Conservation (phyloP, 2,113 vertebrate species). For the Lepus americanus region DNA sequence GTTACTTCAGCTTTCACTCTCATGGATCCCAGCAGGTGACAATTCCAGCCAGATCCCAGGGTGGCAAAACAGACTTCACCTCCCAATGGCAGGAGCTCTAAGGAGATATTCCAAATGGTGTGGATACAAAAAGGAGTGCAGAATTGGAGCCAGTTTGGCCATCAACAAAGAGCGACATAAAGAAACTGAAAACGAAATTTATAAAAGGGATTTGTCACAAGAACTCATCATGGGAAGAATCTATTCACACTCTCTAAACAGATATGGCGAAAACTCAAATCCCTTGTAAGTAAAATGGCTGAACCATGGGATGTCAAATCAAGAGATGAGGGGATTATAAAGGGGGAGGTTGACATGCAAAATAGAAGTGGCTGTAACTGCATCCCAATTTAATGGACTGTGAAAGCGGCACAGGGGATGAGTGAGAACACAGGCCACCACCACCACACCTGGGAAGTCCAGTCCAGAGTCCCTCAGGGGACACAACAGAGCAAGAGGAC, state of each 20-base stretch:
- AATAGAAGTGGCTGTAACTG: not conserved
- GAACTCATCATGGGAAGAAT: not conserved
- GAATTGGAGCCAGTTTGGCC: not conserved
- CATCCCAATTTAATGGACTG: not conserved
- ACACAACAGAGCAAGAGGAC: too few species aligned
- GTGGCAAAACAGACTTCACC: not conserved
- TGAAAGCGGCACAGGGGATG: not conserved
- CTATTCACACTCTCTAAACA: not conserved
- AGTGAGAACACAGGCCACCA: not conserved
- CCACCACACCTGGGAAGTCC: not conserved
- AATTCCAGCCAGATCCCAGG: not conserved
- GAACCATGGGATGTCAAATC: not conserved
- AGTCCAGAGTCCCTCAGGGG: not conserved
- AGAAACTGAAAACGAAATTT: not conserved
- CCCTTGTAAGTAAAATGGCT: not conserved
- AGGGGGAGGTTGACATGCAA: not conserved
- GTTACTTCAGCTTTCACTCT: not conserved
- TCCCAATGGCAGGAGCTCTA: not conserved
- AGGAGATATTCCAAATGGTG: not conserved
- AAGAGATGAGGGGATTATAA: not conserved
- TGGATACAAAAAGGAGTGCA: not conserved
- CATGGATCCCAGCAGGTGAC: not conserved
- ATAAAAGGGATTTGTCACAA: not conserved
- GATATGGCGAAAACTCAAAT: not conserved
- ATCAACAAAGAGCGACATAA: not conserved